Evolutionary conservation across 2,888 invertebrate genomes (phyloP).

Genomic region (Zygaena filipendulae): DNA sequence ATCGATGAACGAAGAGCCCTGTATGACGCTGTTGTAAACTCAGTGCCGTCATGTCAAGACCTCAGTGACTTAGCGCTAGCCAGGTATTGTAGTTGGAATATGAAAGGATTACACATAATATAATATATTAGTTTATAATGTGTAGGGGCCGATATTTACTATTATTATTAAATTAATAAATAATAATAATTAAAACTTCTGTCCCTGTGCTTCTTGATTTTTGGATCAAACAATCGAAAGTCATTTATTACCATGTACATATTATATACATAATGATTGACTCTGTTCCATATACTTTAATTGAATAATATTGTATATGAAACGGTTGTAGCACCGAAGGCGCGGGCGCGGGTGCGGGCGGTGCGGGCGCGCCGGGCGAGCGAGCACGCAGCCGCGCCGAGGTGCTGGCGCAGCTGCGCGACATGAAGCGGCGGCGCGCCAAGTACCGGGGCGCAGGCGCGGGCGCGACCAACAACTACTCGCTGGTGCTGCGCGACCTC

Average conservation of each 20-base stretch:
- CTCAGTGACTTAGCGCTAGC: conserved; percentile 35
- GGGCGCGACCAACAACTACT: conserved; percentile 53
- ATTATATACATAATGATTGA: no score
- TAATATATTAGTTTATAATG: no score
- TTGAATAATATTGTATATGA: background rate
- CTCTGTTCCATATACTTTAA: no score
- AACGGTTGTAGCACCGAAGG: conserved; percentile 41
- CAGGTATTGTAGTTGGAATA: conserved; percentile 24
- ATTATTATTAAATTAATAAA: no score
- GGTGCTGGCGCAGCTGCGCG: conserved; percentile 61
- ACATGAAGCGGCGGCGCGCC: conserved; percentile 69
- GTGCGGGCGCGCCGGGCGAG: background rate
- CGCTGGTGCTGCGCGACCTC: conserved; percentile 67
- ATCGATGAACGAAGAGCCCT: conserved; percentile 66
- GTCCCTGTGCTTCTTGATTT: no score
- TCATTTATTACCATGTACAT: no score
- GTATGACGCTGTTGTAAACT: conserved; percentile 58
- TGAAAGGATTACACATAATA: no score
- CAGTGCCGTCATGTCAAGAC: conserved; percentile 36
- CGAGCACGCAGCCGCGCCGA: conserved; percentile 38
- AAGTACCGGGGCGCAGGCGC: conserved; percentile 70
- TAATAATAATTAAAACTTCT: no score
- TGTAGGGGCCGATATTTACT: no score
- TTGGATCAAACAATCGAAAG: no score
- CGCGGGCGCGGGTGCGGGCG: conserved; percentile 61